A percentile compares a stretch with the other conserved stretches of the same genome.
phyloP scores from a whole-genome alignment of 2,113 vertebrate species.

The Archilochus colubris region DNA sequence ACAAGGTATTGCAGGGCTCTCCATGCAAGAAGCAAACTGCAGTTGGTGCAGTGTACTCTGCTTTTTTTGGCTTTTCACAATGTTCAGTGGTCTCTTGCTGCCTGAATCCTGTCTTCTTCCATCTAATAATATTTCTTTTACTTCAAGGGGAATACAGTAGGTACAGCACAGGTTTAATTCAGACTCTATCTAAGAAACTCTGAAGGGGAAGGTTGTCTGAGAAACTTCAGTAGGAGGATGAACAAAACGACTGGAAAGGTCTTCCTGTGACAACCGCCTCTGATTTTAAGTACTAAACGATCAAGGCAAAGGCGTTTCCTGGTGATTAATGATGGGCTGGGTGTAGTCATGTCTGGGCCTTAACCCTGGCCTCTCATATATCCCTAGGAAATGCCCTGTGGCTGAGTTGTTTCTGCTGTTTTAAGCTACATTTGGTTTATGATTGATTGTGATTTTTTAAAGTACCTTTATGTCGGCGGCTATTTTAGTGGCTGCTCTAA shows the following conservation, averaged over 20 bases:
- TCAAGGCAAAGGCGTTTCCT: conserved; percentile 69
- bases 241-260: neutral
- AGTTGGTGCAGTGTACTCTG: neutral
- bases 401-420: conserved; percentile 59
- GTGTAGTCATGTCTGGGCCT: conserved; percentile 68
- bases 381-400: conserved; percentile 69
- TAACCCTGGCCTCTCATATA: conserved; percentile 63
- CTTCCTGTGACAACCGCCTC: conserved; percentile 33
- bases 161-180: neutral
- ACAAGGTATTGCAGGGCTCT: neutral
- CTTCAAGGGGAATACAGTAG: neutral
- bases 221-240: neutral
- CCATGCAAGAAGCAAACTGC: neutral
- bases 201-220: neutral
- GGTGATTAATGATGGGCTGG: conserved; percentile 71
- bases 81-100: neutral
- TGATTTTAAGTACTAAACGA: conserved; percentile 48
- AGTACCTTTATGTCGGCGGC: conserved; percentile 35
- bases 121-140: neutral
- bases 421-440: conserved; percentile 36
- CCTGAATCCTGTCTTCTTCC: neutral
- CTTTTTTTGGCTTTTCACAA: neutral
- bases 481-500: conserved; percentile 36
- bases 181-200: neutral
- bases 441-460: conserved; percentile 49